Base-by-base conservation (phyloP, 1,140 invertebrate species). In the Wasmannia auropunctata region DNA sequence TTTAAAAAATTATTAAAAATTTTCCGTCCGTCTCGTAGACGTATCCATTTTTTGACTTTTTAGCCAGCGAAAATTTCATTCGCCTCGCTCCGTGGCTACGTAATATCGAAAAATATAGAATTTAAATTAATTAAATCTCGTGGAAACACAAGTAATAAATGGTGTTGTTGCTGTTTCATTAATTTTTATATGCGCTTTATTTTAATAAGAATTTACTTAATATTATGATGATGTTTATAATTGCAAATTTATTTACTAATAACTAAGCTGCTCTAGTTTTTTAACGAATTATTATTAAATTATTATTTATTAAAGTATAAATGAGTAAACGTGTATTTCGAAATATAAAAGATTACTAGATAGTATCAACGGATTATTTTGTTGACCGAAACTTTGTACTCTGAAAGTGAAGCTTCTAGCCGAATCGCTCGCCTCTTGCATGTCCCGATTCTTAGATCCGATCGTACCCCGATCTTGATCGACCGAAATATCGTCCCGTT, bases 381-480 rank as follows among this genome's bases (percentile, higher is more conserved):
- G 16, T 60, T 19, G 25, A 37, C 7, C 14, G 51, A 10, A 56
- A 56, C 14, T 58, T 54, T 46, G 5, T 72, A 56, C 19, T 70
- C 0, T 37, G 11, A n/a, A 74, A 58, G 8, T 56, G 58, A 72
- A n/a, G 8, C 60, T 76, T 85, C 34, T 49, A 75, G 79, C 69
- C 81, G 90, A 90, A 72, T 75, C 88, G 86, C 63, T 86, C 62
- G 74, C 84, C 88, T 63, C 72, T 60, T 91, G 90, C 90, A 91
- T 91, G 90, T 54, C 80, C 86, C 81, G 76, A 76, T 69, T 76
- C 80, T 80, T 90, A 88, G 89, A 89, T 88, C 67, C 83, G 86
- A 90, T 91, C 86, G 80, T 89, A 90, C 56, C 89, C 89, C 58
- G 58, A 86, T 88, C 37, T 88, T 80, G 88, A 83, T 86, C 84